These are phyloP conservation scores for Drosophila lowei DNA, from an alignment of 1,140 invertebrate species.

Conservation along the genomic window DNA sequence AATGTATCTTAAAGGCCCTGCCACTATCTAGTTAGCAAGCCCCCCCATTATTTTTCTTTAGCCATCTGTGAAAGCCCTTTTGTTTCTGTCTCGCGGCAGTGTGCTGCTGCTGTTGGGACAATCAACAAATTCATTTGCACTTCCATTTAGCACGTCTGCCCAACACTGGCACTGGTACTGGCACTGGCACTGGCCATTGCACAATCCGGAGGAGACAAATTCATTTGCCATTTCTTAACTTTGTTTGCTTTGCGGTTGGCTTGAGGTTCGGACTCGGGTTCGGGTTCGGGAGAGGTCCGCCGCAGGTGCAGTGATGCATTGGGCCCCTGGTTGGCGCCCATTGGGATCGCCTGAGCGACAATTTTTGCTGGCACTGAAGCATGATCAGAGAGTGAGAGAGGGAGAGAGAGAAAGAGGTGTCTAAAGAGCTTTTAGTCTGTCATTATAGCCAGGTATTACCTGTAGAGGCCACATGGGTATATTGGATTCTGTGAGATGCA, in stretches of 20 bases:
- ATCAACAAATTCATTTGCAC: constrained; percentile 36
- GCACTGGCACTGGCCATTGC: constrained; percentile 16
- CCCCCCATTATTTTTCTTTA: too few species aligned
- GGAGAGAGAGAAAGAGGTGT: background rate
- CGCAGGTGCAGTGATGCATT: constrained; percentile 24
- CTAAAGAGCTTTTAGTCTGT: constrained; percentile 22
- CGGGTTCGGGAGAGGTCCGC: background rate
- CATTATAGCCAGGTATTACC: constrained; percentile 1
- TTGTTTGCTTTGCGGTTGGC: constrained; percentile 33
- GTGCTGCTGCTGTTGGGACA: background rate
- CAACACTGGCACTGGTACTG: too few species aligned
- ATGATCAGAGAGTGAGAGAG: constrained; percentile 21
- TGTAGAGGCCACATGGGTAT: too few species aligned
- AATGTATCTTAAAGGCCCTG: too few species aligned
- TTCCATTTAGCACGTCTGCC: constrained; percentile 17
- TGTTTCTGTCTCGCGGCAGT: too few species aligned
- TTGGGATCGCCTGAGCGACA: constrained; percentile 71
- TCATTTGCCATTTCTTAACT: constrained; percentile 24
- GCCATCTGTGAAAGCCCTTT: too few species aligned
- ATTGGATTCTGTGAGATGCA: too few species aligned
- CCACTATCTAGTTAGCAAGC: too few species aligned
- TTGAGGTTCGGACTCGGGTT: background rate
- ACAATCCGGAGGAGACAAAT: constrained; percentile 25
- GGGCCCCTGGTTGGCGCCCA: constrained; percentile 56
- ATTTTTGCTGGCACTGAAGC: constrained; percentile 69